These are phyloP conservation scores for Pantherophis vulpinus DNA, from an alignment of 2,797 vertebrate species.

Conservation along the genomic window DNA sequence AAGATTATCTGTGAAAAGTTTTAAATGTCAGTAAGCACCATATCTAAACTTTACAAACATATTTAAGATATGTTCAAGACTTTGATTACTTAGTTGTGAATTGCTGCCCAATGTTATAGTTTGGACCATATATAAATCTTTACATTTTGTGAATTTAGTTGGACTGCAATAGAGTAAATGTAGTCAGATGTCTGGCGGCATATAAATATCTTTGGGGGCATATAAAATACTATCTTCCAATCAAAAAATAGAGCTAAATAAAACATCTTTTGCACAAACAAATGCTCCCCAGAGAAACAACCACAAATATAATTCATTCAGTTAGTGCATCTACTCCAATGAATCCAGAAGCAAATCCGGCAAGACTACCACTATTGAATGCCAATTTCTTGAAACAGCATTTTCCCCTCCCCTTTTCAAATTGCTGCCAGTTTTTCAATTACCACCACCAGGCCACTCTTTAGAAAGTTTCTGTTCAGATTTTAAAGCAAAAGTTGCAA, in stretches of 20 bases:
- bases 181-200: not conserved
- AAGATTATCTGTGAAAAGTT: not conserved
- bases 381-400: conserved; percentile 53
- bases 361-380: conserved; percentile 15
- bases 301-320: conserved; percentile 2
- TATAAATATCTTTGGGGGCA: not conserved
- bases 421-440: conserved; percentile 57
- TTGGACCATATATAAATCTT: not conserved
- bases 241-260: not conserved
- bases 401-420: not conserved
- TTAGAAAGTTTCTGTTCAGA: conserved; percentile 28
- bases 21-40: not conserved
- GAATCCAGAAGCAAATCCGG: not conserved
- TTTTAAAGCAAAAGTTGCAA: conserved; percentile 21
- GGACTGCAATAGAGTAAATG: not conserved
- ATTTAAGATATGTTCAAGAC: not conserved
- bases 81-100: not conserved
- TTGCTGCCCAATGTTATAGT: not conserved
- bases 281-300: not conserved
- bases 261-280: not conserved
- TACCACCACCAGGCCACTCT: conserved; percentile 45
- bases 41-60: not conserved
- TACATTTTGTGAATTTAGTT: not conserved
- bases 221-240: not conserved
- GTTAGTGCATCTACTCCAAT: conserved; percentile 1